Percentiles rank a stretch among this genome's conserved stretches.
Evolutionary conservation across 2,888 invertebrate genomes (phyloP).

Genomic region (Pseudolycoriella hygida): DNA sequence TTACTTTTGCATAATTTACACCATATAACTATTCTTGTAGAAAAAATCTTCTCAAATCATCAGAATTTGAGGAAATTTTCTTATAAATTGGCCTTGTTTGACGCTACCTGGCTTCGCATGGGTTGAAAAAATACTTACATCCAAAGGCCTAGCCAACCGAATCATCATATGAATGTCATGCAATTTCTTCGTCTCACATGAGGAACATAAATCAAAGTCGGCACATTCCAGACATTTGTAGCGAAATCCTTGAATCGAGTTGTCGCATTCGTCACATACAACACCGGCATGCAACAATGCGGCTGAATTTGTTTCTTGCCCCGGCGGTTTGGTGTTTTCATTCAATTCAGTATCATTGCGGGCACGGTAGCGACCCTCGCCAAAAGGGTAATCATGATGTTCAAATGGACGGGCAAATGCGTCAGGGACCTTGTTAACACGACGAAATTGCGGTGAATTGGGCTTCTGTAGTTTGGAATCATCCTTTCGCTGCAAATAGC

Average conservation of each 20-base stretch:
- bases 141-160: slow-evolving; percentile 36
- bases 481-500: not conserved
- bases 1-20: too few relatives aligned
- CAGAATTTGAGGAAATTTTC: too few relatives aligned
- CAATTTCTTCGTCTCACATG: slow-evolving; percentile 46
- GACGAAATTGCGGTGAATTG: too few relatives aligned
- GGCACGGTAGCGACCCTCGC: too few relatives aligned
- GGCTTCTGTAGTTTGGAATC: not conserved
- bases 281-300: slow-evolving; percentile 36
- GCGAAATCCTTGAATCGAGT: slow-evolving; percentile 49
- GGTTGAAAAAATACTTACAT: slow-evolving; percentile 5
- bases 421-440: too few relatives aligned
- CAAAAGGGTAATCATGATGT: too few relatives aligned
- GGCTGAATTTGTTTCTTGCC: not conserved
- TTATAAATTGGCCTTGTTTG: too few relatives aligned
- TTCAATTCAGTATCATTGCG: too few relatives aligned
- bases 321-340: not conserved
- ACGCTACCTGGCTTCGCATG: not conserved
- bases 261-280: slow-evolving; percentile 55
- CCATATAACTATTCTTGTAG: too few relatives aligned
- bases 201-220: slow-evolving; percentile 66
- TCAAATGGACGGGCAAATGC: too few relatives aligned
- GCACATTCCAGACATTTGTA: slow-evolving; percentile 71
- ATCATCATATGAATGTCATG: slow-evolving; percentile 69
- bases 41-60: too few relatives aligned